A percentile compares a stretch with the other conserved stretches of the same genome.
These are phyloP conservation scores for Idris sp. DNA, from an alignment of 1,140 invertebrate genomes.

Conservation along the genomic window DNA sequence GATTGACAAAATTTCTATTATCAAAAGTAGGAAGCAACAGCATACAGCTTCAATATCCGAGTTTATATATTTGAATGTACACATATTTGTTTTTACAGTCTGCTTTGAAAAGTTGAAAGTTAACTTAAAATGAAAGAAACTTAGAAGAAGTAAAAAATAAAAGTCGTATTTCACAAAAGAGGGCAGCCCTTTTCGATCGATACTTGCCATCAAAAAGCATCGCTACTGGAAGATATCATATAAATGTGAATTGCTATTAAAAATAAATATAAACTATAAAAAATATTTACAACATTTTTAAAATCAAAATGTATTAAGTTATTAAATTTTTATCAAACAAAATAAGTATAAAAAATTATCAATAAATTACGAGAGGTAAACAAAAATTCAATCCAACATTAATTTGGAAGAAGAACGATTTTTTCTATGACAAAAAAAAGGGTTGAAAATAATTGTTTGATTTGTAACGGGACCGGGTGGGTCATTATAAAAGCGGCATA, in stretches of 20 bases:
- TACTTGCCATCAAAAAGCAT: constrained; percentile 52
- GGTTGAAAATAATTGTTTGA: constrained; percentile 40
- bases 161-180: constrained; percentile 35
- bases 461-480: constrained; percentile 30
- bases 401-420: too few relatives aligned
- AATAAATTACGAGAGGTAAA: too few relatives aligned
- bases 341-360: too few relatives aligned
- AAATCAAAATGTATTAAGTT: too few relatives aligned
- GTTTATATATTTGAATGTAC: constrained; percentile 1
- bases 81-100: constrained; percentile 18
- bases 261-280: neutral
- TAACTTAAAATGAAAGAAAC: constrained; percentile 42
- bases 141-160: constrained; percentile 48
- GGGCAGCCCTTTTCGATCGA: constrained; percentile 53
- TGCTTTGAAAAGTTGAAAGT: constrained; percentile 11
- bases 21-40: too few relatives aligned
- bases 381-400: too few relatives aligned
- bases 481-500: constrained; percentile 53
- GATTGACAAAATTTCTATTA: too few relatives aligned
- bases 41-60: neutral
- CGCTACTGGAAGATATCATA: constrained; percentile 64
- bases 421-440: too few relatives aligned
- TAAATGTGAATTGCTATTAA: constrained; percentile 57
- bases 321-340: too few relatives aligned
- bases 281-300: neutral